Evolutionary conservation across 2,888 invertebrate genomes (phyloP).

Genomic region (Coecobrya sp.): DNA sequence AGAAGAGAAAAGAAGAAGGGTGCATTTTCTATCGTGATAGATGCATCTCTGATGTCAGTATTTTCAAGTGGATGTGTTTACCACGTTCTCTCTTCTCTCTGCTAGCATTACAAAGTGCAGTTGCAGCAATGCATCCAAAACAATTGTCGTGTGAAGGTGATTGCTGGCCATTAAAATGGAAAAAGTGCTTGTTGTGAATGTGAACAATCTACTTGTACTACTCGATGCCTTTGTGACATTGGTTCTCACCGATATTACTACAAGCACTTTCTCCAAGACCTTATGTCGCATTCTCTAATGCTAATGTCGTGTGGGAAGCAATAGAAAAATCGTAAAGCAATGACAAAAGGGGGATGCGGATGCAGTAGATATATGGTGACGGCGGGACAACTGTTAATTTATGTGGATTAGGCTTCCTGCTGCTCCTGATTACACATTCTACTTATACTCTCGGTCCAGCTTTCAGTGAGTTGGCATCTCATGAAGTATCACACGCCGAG

Average conservation of each 20-base stretch:
- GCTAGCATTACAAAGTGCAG: neutral
- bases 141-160: constrained; percentile 56
- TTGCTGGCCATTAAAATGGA: constrained; percentile 59
- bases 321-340: constrained; percentile 35
- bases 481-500: constrained; percentile 9
- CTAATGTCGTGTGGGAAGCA: neutral
- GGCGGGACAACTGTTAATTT: constrained; percentile 70
- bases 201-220: constrained; percentile 47
- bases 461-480: neutral
- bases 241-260: constrained; percentile 56
- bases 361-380: constrained; percentile 22
- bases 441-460: constrained; percentile 29
- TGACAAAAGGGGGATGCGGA: neutral
- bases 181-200: constrained; percentile 57
- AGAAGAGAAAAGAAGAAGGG: constrained; percentile 22
- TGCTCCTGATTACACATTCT: constrained; percentile 76
- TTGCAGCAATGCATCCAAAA: constrained; percentile 16
- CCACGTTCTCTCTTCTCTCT: constrained; percentile 32
- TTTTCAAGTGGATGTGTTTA: constrained; percentile 34
- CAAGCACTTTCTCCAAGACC: constrained; percentile 12
- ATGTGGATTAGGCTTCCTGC: constrained; percentile 75
- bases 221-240: constrained; percentile 73
- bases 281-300: neutral
- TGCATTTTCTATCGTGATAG: constrained; percentile 34
- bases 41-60: constrained; percentile 50